phyloP scores from a whole-genome alignment of 2,888 invertebrate genomes.

The Byasa hedistus region DNA sequence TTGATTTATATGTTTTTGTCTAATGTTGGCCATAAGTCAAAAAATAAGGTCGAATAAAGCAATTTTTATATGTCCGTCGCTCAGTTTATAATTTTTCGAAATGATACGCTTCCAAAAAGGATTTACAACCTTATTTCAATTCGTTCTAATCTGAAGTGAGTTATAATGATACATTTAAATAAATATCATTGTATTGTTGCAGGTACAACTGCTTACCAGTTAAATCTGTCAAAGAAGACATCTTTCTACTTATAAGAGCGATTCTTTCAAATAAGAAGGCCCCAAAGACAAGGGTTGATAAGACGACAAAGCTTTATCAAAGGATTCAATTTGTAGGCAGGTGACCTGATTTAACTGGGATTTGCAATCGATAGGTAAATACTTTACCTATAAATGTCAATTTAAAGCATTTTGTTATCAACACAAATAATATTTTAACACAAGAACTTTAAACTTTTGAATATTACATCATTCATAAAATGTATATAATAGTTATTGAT shows the following conservation, averaged over 20 bases:
- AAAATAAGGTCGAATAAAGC: too few species aligned
- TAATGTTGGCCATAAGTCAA: not conserved
- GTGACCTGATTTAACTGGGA: conserved; percentile 7
- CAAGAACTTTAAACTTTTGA: too few species aligned
- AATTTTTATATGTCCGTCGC: too few species aligned
- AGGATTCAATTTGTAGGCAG: conserved; percentile 12
- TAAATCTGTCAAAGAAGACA: not conserved
- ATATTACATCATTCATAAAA: too few species aligned
- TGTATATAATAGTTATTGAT: too few species aligned
- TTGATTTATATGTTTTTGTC: not conserved
- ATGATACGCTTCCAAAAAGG: too few species aligned
- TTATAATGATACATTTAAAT: not conserved
- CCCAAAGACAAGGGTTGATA: conserved; percentile 11
- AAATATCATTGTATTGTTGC: not conserved
- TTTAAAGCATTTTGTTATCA: too few species aligned
- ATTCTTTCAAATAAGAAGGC: conserved; percentile 7
- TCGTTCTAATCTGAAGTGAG: not conserved
- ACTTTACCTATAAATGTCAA: not conserved
- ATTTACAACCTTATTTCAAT: not conserved
- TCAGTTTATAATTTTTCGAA: too few species aligned
- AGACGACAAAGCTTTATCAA: conserved; percentile 20
- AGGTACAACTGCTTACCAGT: not conserved
- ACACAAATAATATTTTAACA: too few species aligned
- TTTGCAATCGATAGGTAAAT: conserved; percentile 1
- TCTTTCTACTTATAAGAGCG: not conserved